A percentile compares a stretch with the other conserved stretches of the same genome.
Evolutionary conservation across 2,888 invertebrate species (phyloP).

Genomic region (Hyposoter didymator): DNA sequence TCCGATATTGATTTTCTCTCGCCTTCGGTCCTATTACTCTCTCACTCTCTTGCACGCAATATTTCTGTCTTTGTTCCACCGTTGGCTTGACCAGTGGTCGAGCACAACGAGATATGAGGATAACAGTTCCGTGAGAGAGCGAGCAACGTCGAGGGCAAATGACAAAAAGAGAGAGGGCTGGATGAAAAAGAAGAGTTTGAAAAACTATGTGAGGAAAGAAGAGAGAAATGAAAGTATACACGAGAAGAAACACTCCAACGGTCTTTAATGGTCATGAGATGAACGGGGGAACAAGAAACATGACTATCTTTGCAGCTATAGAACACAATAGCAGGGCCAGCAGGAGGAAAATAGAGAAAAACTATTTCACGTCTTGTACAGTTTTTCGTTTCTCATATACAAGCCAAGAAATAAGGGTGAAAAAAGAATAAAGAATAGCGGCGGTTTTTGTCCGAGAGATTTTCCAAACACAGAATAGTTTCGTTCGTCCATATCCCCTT

Average conservation of each 20-base stretch:
- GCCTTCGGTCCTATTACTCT: conserved; percentile 10
- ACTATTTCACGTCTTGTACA: conserved; percentile 47
- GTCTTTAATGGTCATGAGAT: conserved; percentile 57
- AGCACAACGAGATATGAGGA: conserved; percentile 15
- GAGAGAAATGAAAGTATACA: conserved; percentile 46
- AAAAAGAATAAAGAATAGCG: neutral
- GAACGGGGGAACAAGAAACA: conserved; percentile 25
- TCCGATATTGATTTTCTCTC: conserved; percentile 67
- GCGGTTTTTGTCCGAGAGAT: conserved; percentile 37
- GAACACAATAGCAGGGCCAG: neutral
- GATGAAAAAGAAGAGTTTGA: neutral
- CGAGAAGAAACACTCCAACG: conserved; percentile 48
- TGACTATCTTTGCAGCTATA: neutral
- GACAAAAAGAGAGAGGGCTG: neutral
- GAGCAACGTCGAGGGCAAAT: neutral
- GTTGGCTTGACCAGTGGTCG: conserved; percentile 50
- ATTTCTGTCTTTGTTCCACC: conserved; percentile 20
- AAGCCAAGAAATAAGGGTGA: neutral
- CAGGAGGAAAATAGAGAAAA: neutral
- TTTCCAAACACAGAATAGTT: conserved; percentile 17
- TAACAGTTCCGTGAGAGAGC: conserved; percentile 1
- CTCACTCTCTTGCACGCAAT: conserved; percentile 13
- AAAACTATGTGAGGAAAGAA: conserved; percentile 37
- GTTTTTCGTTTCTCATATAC: conserved; percentile 15
- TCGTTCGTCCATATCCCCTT: neutral